Conservation (phyloP, 2,888 invertebrate genomes). For the Cecidostiba fungosa region DNA sequence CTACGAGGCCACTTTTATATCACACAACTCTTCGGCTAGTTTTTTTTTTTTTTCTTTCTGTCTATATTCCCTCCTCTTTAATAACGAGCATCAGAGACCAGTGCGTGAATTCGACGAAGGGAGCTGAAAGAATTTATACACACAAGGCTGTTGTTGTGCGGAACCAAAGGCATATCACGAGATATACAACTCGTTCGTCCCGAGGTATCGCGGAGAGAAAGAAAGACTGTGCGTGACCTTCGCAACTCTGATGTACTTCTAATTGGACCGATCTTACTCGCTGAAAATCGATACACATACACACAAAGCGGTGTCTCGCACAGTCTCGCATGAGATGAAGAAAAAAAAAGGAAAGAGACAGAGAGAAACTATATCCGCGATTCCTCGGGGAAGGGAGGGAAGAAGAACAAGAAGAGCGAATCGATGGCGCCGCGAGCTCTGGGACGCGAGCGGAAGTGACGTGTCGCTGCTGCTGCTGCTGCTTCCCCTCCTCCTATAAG, state of each 20-base stretch:
- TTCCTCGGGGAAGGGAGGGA: not conserved
- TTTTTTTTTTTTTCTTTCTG: not conserved
- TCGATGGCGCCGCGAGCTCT: constrained; percentile 45
- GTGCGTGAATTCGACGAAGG: too few relatives aligned
- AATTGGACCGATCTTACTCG: not conserved
- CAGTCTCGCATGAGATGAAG: too few relatives aligned
- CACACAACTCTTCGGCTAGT: too few relatives aligned
- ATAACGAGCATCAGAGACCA: too few relatives aligned
- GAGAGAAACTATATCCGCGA: not conserved
- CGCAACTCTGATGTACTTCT: not conserved
- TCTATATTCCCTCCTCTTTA: too few relatives aligned
- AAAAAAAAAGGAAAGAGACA: too few relatives aligned
- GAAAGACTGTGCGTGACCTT: constrained; percentile 29
- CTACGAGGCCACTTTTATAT: not conserved
- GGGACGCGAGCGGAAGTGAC: constrained; percentile 52
- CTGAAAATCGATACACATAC: too few relatives aligned
- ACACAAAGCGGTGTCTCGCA: too few relatives aligned
- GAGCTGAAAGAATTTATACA: constrained; percentile 9
- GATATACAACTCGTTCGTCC: not conserved
- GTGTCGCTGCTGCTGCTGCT: constrained; percentile 15
- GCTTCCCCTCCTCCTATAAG: not conserved
- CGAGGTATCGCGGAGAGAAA: constrained; percentile 1
- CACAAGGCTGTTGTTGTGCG: not conserved
- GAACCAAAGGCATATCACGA: not conserved
- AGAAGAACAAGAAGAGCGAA: constrained; percentile 45